Conservation (phyloP, 2,888 invertebrate species). For the Atrina japonica region DNA sequence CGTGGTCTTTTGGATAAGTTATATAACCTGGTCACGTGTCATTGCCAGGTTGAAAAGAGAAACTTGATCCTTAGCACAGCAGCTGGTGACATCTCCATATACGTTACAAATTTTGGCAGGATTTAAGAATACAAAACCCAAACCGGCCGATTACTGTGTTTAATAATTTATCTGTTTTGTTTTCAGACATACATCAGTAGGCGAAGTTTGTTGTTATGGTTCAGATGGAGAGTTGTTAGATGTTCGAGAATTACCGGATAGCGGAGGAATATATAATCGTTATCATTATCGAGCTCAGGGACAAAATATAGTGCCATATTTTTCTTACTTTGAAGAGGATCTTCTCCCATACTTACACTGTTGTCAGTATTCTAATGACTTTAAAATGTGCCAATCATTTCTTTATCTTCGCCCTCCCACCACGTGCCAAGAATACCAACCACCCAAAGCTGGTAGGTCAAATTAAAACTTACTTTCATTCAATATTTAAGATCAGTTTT, state of each 20-base stretch:
- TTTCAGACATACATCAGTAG: slow-evolving; percentile 51
- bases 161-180: background rate
- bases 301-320: slow-evolving; percentile 61
- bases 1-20: no score
- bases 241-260: slow-evolving; percentile 50
- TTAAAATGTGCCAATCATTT: slow-evolving; percentile 58
- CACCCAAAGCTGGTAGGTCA: slow-evolving; percentile 68
- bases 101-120: no score
- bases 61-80: no score
- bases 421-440: slow-evolving; percentile 61
- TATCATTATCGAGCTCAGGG: slow-evolving; percentile 67
- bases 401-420: slow-evolving; percentile 56
- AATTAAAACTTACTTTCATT: background rate
- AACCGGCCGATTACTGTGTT: no score
- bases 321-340: slow-evolving; percentile 69
- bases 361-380: slow-evolving; percentile 60
- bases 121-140: no score
- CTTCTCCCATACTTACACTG: slow-evolving; percentile 70
- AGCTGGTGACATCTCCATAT: no score
- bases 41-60: no score
- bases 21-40: no score
- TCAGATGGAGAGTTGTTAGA: slow-evolving; percentile 61
- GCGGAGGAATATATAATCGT: slow-evolving; percentile 64
- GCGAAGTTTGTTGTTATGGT: slow-evolving; percentile 70
- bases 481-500: background rate